Evolutionary conservation across 1,140 invertebrate genomes (phyloP).

Genomic region (Tribolium castaneum): DNA sequence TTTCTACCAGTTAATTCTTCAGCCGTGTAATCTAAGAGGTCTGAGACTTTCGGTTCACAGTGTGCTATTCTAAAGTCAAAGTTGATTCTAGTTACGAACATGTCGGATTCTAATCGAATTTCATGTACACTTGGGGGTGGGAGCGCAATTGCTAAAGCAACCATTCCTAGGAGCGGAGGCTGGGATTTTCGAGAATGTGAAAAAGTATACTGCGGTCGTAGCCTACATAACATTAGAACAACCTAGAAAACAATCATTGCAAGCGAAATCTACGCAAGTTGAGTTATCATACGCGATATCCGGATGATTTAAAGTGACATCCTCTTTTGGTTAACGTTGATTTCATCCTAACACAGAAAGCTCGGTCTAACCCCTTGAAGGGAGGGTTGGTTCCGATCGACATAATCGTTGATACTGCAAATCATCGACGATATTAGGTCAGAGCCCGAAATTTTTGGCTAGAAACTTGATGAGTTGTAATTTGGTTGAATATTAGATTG

Average conservation of each 20-base stretch:
- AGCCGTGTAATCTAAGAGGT: slow-evolving; percentile 90
- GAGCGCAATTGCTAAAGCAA: slow-evolving; percentile 92
- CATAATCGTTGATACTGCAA: slow-evolving; percentile 89
- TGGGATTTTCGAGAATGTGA: slow-evolving; percentile 86
- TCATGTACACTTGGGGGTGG: slow-evolving; percentile 97
- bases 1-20: slow-evolving; percentile 95
- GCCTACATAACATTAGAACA: slow-evolving; percentile 88
- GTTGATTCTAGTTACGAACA: slow-evolving; percentile 96
- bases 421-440: slow-evolving; percentile 27
- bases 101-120: slow-evolving; percentile 93
- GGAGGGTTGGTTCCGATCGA: slow-evolving; percentile 77
- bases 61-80: slow-evolving; percentile 97
- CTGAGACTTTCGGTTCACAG: slow-evolving; percentile 95
- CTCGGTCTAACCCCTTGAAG: slow-evolving; percentile 89
- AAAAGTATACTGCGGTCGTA: slow-evolving; percentile 92
- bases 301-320: slow-evolving; percentile 97
- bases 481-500: slow-evolving; percentile 7
- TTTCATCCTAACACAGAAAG: slow-evolving; percentile 97
- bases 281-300: slow-evolving; percentile 89
- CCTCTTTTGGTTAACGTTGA: slow-evolving; percentile 97
- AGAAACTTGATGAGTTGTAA: slow-evolving; percentile 6
- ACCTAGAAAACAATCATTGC: slow-evolving; percentile 73
- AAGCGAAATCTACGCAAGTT: not conserved
- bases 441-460: not conserved
- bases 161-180: slow-evolving; percentile 90